phyloP scores from a whole-genome alignment of 2,888 invertebrate genomes.

The Netelia melanura region DNA sequence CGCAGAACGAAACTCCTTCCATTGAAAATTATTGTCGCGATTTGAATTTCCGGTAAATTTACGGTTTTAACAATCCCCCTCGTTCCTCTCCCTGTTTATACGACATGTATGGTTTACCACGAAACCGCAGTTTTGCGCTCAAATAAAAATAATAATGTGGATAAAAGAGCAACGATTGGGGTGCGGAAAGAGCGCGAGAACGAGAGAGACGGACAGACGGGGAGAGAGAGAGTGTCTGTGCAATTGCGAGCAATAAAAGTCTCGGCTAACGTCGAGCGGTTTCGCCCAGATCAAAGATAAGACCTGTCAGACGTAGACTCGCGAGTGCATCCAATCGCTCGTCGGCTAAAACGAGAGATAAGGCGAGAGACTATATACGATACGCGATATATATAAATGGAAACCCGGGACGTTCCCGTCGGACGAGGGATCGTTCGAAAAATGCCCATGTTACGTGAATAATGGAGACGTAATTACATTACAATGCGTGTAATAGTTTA shows the following conservation, averaged over 20 bases:
- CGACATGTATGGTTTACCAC: conserved; percentile 24
- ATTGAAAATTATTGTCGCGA: conserved; percentile 40
- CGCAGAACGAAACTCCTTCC: conserved; percentile 35
- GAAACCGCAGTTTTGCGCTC: conserved; percentile 49
- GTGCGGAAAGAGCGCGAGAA: neutral
- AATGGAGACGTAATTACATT: conserved; percentile 80
- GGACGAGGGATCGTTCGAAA: conserved; percentile 65
- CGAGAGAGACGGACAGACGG: neutral
- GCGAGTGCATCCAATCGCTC: conserved; percentile 70
- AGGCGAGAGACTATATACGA: conserved; percentile 53
- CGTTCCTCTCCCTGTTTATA: neutral
- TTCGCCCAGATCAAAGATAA: conserved; percentile 68
- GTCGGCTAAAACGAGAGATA: conserved; percentile 68
- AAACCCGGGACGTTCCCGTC: conserved; percentile 10
- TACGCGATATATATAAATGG: conserved; percentile 37
- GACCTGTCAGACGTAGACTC: conserved; percentile 65
- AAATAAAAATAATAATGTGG: conserved; percentile 47
- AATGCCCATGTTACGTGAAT: conserved; percentile 77
- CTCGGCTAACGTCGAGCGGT: conserved; percentile 62
- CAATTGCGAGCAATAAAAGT: conserved; percentile 69
- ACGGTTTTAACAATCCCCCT: conserved; percentile 13
- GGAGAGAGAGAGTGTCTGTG: conserved; percentile 15
- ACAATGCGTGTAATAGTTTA: conserved; percentile 75
- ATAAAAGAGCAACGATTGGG: conserved; percentile 36
- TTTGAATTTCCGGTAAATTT: conserved; percentile 41